Evolutionary conservation across 1,140 invertebrate genomes (phyloP).

Genomic region (Cataglyphis hispanica): DNA sequence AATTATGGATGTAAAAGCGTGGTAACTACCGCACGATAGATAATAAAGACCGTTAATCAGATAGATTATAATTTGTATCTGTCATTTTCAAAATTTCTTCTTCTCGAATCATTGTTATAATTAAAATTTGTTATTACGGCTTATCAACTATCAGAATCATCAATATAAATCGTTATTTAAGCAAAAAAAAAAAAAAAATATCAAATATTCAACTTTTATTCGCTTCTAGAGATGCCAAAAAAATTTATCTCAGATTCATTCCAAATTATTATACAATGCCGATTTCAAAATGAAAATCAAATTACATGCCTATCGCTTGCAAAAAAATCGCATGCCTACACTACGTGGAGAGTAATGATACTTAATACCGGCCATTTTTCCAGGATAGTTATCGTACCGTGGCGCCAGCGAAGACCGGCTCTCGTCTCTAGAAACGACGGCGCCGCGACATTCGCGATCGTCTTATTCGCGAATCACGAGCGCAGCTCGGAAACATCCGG

Average conservation of each 20-base stretch:
- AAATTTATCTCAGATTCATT: not conserved
- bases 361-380: slow-evolving; percentile 25
- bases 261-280: not conserved
- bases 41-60: slow-evolving; percentile 10
- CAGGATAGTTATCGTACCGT: slow-evolving; percentile 27
- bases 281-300: slow-evolving; percentile 3
- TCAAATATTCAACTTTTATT: not conserved
- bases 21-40: not conserved
- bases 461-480: slow-evolving; percentile 47
- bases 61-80: slow-evolving; percentile 8
- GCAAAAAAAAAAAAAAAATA: not conserved
- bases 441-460: slow-evolving; percentile 37
- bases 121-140: not conserved
- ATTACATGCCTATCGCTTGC: not conserved
- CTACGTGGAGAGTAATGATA: not conserved
- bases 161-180: not conserved
- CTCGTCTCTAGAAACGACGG: slow-evolving; percentile 16
- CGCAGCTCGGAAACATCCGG: slow-evolving; percentile 56
- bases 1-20: slow-evolving; percentile 8
- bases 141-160: not conserved
- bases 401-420: slow-evolving; percentile 14
- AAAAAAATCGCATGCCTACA: not conserved
- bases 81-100: not conserved
- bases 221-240: not conserved
- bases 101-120: not conserved